Base-by-base conservation (phyloP, 92 coral and sea anemone species). In the Porites lobata region DNA sequence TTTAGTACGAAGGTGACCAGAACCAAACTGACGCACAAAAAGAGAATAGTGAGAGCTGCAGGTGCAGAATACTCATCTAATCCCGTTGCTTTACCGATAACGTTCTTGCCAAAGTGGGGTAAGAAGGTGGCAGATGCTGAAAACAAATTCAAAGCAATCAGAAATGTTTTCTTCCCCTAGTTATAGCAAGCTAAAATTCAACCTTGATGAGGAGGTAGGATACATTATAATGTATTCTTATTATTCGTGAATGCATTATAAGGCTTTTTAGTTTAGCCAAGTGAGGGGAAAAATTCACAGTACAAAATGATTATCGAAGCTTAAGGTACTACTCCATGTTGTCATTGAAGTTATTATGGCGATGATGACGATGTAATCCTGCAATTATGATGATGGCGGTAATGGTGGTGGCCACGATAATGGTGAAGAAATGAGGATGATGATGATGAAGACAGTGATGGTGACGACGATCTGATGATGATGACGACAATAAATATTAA, bases 61-160 rank as follows among this genome's bases (percentile, higher is more conserved):
- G 96, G 96, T 2, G 96, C 91, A 1, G 90, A 53, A 43, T 24
- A 87, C 92, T 87, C 89, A 52, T 87, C 89, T 22, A 93, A 69
- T 50, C 92, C 90, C 3, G 96, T 93, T 50, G 89, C 94, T 67
- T 90, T 86, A 63, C 96, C 96, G 19, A 93, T 59, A 52, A 32
- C 29, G 26, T 80, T 93, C 69, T 78, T 76, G 13, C 92, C 89
- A 71, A 93, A 93, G 51, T 75, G 63, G 52, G 94, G 90, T 61
- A 93, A 85, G 53, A 90, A 93, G 50, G 96, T 93, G 15, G 96
- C 96, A 38, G 92, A 91, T 18, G 94, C 90, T 92, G 72, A 20
- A 58, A 70, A 91, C 38, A 69, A 77, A 63, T 4, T 38, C 47
- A 38, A 38, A 38, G 47, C 47, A 38, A 38, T 38, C 47, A 38